Conservation (phyloP, 1,140 invertebrate genomes). For the Micrasema minimum region DNA sequence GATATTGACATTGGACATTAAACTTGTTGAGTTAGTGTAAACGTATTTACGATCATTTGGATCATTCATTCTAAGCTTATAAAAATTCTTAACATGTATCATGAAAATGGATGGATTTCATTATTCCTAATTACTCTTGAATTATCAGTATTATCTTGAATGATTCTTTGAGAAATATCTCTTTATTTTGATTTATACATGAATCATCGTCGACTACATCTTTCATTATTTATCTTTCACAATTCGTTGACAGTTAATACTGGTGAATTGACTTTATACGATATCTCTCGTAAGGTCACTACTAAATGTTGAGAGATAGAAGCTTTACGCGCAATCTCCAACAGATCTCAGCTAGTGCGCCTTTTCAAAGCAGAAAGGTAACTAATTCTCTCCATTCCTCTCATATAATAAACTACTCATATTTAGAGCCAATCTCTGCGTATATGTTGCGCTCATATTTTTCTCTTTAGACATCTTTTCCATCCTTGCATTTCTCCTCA, state of each 20-base stretch:
- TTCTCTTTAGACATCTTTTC: conserved; percentile 53
- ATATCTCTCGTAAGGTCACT: conserved; percentile 22
- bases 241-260: conserved; percentile 10
- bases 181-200: conserved; percentile 16
- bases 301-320: conserved; percentile 23
- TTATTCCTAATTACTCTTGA: no score
- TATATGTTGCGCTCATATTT: conserved; percentile 55
- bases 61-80: background rate
- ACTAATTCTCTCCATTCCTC: no score
- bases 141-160: no score
- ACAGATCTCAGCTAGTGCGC: no score
- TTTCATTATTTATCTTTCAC: conserved; percentile 4
- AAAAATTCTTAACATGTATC: background rate
- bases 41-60: conserved; percentile 5
- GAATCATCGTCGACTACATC: background rate
- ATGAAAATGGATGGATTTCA: background rate
- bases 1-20: conserved; percentile 1
- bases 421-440: conserved; percentile 39
- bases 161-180: no score
- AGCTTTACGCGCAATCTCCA: conserved; percentile 42
- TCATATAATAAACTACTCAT: no score
- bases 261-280: background rate
- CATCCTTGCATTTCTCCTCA: conserved; percentile 51
- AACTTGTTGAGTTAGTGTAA: background rate
- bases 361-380: no score